These are phyloP conservation scores for Platalea minor DNA, from an alignment of 2,797 vertebrate species.

Conservation along the genomic window DNA sequence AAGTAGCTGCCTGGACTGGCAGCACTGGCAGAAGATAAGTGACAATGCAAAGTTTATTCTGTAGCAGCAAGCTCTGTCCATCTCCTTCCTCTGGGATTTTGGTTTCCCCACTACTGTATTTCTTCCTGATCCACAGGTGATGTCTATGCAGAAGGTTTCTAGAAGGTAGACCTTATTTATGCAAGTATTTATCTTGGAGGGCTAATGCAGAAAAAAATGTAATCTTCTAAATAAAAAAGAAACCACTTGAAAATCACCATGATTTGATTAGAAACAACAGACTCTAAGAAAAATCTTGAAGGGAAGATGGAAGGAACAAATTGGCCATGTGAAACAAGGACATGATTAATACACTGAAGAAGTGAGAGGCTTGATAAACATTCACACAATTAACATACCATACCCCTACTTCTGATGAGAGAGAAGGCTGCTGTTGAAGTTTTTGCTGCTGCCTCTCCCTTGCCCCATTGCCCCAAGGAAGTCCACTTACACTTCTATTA, in stretches of 20 bases:
- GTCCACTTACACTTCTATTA: neutral
- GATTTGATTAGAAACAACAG: conserved; percentile 14
- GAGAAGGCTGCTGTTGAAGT: neutral
- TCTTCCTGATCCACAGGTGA: neutral
- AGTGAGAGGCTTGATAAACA: neutral
- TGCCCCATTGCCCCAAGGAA: neutral
- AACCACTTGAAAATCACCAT: neutral
- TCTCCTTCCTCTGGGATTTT: neutral
- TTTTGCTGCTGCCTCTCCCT: neutral
- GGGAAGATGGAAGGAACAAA: neutral
- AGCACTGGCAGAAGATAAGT: neutral
- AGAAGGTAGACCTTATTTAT: neutral
- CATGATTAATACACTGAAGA: neutral
- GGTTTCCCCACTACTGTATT: neutral
- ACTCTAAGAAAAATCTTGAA: neutral
- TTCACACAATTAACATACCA: neutral
- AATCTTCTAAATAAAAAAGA: neutral
- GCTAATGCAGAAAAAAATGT: neutral
- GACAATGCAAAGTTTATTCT: neutral
- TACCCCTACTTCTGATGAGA: neutral
- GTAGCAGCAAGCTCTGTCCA: neutral
- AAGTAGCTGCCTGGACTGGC: neutral
- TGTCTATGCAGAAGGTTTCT: neutral
- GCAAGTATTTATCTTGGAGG: neutral
- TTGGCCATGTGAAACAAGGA: neutral